Conservation (phyloP, 2,888 invertebrate genomes). For the Eucera pruinosa region DNA sequence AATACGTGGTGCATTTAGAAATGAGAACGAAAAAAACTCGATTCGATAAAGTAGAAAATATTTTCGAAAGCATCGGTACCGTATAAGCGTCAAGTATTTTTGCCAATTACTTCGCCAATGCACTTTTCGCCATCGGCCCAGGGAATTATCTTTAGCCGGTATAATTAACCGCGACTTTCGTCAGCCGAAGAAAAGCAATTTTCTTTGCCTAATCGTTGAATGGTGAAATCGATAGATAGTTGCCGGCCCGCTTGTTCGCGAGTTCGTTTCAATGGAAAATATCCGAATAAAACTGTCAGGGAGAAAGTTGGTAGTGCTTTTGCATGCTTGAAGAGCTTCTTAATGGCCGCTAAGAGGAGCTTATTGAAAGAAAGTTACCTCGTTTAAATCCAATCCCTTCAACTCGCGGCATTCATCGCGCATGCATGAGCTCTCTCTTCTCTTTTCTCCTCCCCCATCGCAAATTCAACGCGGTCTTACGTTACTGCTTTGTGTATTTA, state of each 20-base stretch:
- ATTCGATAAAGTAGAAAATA: no score
- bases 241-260: slow-evolving; percentile 1
- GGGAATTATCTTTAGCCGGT: no score
- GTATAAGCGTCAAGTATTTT: no score
- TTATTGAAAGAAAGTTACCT: slow-evolving; percentile 69
- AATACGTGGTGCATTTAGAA: no score
- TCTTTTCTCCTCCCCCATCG: not conserved
- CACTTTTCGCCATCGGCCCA: no score
- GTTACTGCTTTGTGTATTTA: slow-evolving; percentile 17
- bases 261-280: slow-evolving; percentile 49
- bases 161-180: no score
- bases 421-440: slow-evolving; percentile 35
- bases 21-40: no score
- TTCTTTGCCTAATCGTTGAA: not conserved
- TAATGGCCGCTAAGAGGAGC: slow-evolving; percentile 62
- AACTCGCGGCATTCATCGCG: slow-evolving; percentile 50
- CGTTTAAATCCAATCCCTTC: slow-evolving; percentile 63
- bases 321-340: slow-evolving; percentile 60
- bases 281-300: slow-evolving; percentile 54
- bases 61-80: no score
- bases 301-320: slow-evolving; percentile 62
- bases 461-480: slow-evolving; percentile 25
- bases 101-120: no score
- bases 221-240: slow-evolving; percentile 30
- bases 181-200: no score